Evolutionary conservation across 2,113 vertebrate genomes (phyloP), one percentile per base, ranked within the genome.

Genomic region (Origma solitaria): DNA sequence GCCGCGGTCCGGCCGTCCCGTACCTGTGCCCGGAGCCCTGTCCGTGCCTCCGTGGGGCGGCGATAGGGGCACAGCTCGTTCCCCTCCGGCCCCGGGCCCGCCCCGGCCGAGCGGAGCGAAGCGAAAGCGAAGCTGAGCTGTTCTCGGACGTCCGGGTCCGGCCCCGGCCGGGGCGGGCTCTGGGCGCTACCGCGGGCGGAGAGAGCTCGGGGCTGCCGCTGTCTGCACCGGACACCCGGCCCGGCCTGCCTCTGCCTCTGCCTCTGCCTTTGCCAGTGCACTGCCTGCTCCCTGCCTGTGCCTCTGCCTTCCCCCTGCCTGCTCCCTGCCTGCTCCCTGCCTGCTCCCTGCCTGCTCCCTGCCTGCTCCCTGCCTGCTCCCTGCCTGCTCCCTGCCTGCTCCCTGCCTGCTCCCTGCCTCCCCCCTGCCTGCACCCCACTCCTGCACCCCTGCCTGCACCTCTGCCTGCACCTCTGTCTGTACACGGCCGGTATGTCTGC

Each of bases 141-240:
- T 60, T 66, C 78, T 89, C 78, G 78, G 86, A 89, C 35, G 86
- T 89, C 86, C 86, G 86, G 85, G 75, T 40, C 70, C 86, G 68
- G 86, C 76, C 68, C 77, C 58, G 86, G 77, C 37, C 42, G n/a
- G 82, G 89, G 82, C 82, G 68, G 86, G 82, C 49, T 75, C 60
- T 73, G 16, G 31, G 80, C 37, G 15, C 56, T 62, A 81, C 69
- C 40, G 83, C 42, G 37, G 75, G 51, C 15, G 49, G 28, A 11
- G 53, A 42, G 40, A 66, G 45, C 19, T 45, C 23, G 33, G 23
- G 33, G 44, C 51, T 73, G 88, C 50, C n/a, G 44, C 51, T 73
- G 88, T 44, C n/a, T 11, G 30, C n/a, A 2, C 37, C 14, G 65
- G 50, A 9, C 57, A 56, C 42, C 27, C 23, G n/a, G 47, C 10